phyloP scores from a whole-genome alignment of 1,140 invertebrate species.

The Drosophila jambulina region DNA sequence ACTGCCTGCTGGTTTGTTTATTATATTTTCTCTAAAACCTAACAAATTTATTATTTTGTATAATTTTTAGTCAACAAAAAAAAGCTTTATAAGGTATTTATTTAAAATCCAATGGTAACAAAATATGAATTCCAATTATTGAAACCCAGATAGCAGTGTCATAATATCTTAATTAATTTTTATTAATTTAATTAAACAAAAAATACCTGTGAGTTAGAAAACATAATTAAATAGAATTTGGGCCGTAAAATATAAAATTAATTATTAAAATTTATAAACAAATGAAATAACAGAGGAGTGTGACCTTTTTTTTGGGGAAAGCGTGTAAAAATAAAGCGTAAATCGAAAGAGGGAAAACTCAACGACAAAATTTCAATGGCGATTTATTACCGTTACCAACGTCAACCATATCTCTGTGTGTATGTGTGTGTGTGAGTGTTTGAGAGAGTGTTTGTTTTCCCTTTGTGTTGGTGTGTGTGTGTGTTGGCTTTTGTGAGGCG shows the following conservation, averaged over 20 bases:
- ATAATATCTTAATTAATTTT: too few relatives aligned
- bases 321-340: slow-evolving; percentile 13
- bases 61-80: too few relatives aligned
- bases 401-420: slow-evolving; percentile 29
- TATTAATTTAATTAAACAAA: background rate
- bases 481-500: slow-evolving; percentile 16
- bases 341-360: slow-evolving; percentile 3
- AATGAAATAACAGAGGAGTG: background rate
- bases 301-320: background rate
- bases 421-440: slow-evolving; percentile 5
- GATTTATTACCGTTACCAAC: slow-evolving; percentile 76
- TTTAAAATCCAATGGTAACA: background rate
- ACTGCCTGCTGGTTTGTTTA: too few relatives aligned
- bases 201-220: background rate
- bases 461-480: slow-evolving; percentile 13
- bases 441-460: background rate
- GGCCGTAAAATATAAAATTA: background rate
- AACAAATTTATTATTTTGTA: too few relatives aligned
- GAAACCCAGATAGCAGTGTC: too few relatives aligned
- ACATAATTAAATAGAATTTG: background rate
- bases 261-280: background rate
- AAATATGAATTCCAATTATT: background rate
- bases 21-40: too few relatives aligned
- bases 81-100: background rate
- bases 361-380: slow-evolving; percentile 68